These are phyloP conservation scores for Columba guinea DNA, from an alignment of 2,797 vertebrate species.

Conservation along the genomic window DNA sequence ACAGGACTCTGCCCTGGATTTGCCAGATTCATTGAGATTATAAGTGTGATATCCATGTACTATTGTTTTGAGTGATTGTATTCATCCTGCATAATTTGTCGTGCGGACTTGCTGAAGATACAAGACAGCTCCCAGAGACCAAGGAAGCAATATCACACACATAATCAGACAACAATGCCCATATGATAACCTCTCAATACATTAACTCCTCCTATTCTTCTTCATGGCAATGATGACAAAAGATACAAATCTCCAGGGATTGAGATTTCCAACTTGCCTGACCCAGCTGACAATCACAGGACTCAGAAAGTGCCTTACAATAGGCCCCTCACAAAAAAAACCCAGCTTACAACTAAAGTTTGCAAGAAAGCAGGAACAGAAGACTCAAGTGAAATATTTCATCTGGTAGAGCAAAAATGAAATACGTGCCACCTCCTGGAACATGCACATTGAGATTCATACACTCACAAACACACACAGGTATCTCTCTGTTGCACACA, in stretches of 20 bases:
- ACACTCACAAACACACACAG: too few species aligned
- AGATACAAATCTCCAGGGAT: not conserved
- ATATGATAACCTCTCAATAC: not conserved
- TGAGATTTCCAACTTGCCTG: not conserved
- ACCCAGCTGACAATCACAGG: not conserved
- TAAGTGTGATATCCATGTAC: fast-evolving
- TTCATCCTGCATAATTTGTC: not conserved
- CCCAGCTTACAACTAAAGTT: not conserved
- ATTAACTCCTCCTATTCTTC: not conserved
- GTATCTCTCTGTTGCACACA: not conserved
- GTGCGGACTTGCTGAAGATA: not conserved
- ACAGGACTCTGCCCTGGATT: not conserved
- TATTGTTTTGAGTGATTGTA: fast-evolving
- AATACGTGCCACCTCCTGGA: not conserved
- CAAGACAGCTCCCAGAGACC: not conserved
- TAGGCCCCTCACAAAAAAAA: not conserved
- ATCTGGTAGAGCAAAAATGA: not conserved
- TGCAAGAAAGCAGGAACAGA: not conserved
- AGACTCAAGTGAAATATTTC: not conserved
- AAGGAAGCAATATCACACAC: not conserved
- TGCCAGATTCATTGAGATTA: not conserved
- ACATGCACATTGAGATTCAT: fast-evolving
- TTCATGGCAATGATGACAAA: not conserved
- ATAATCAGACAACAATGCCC: not conserved
- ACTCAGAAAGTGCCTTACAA: not conserved